phyloP scores from a whole-genome alignment of 2,888 invertebrate genomes.

The Drosophila prolongata region DNA sequence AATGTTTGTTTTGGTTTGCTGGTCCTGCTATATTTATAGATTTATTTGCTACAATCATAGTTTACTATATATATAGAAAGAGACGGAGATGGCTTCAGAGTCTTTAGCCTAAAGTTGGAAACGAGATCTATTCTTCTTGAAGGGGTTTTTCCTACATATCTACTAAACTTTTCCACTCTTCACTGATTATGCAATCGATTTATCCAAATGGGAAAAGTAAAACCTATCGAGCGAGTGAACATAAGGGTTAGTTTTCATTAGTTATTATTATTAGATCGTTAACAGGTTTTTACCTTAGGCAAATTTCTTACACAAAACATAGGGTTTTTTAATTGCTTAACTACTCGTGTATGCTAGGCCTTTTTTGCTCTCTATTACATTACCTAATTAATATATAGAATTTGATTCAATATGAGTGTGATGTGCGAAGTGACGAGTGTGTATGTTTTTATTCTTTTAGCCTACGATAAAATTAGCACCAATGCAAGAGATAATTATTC shows the following conservation, averaged over 20 bases:
- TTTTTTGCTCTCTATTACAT: conserved; percentile 13
- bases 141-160: conserved; percentile 25
- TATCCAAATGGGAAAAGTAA: conserved; percentile 7
- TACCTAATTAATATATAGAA: conserved; percentile 53
- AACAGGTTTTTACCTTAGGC: conserved; percentile 33
- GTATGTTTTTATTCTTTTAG: conserved; percentile 22
- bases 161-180: conserved; percentile 15
- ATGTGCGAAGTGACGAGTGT: conserved; percentile 20
- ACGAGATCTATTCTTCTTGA: conserved; percentile 16
- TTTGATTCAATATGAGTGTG: conserved; percentile 31
- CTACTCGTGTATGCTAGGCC: conserved; percentile 14
- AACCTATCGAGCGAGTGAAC: conserved; percentile 17
- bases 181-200: conserved; percentile 34
- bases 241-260: conserved; percentile 4
- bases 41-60: conserved; percentile 16
- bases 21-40: conserved; percentile 50
- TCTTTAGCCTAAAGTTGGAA: conserved; percentile 42
- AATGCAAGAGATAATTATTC: conserved; percentile 61
- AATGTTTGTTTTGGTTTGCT: conserved; percentile 41
- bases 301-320: conserved; percentile 24
- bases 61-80: conserved; percentile 39
- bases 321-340: conserved; percentile 11
- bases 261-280: conserved; percentile 22
- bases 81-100: conserved; percentile 50
- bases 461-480: conserved; percentile 73